A percentile compares a stretch with the other conserved stretches of the same genome.
phyloP scores from a whole-genome alignment of 2,888 invertebrate species.

The Sarcophaga caerulescens region DNA sequence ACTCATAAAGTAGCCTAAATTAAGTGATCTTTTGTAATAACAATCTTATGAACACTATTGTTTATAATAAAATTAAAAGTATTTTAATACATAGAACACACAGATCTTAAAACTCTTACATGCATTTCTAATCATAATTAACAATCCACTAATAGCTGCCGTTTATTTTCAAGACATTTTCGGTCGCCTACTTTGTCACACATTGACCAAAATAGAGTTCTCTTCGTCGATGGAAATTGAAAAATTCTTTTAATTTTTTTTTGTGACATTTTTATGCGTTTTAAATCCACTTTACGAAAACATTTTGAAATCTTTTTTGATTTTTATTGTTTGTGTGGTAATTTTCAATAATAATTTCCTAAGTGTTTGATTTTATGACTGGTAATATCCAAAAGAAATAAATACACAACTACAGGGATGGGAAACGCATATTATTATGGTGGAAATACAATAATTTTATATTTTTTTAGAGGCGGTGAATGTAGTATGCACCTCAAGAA shows the following conservation, averaged over 20 bases:
- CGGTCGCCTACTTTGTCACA: background rate
- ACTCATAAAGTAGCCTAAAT: no score
- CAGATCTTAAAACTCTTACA: background rate
- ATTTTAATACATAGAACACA: no score
- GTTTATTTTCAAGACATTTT: slow-evolving; percentile 25
- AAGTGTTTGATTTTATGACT: slow-evolving; percentile 33
- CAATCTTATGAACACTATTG: no score
- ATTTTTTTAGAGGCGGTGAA: no score
- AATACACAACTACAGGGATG: slow-evolving; percentile 4
- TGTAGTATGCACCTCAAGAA: no score
- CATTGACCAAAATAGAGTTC: background rate
- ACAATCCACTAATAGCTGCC: slow-evolving; percentile 37
- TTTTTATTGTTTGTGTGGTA: background rate
- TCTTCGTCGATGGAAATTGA: slow-evolving; percentile 25
- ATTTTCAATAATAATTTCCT: slow-evolving; percentile 21
- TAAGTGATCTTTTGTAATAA: no score
- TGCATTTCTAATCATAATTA: slow-evolving; percentile 30
- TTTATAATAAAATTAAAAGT: no score
- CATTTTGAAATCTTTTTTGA: background rate
- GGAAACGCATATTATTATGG: background rate
- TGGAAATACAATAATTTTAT: background rate
- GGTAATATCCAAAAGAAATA: slow-evolving; percentile 7
- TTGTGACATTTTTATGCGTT: slow-evolving; percentile 46
- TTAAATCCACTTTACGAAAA: slow-evolving; percentile 53
- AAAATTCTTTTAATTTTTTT: slow-evolving; percentile 28